phyloP scores from a whole-genome alignment of 1,140 invertebrate genomes.

The Stenopsyche tienmushanensis region DNA sequence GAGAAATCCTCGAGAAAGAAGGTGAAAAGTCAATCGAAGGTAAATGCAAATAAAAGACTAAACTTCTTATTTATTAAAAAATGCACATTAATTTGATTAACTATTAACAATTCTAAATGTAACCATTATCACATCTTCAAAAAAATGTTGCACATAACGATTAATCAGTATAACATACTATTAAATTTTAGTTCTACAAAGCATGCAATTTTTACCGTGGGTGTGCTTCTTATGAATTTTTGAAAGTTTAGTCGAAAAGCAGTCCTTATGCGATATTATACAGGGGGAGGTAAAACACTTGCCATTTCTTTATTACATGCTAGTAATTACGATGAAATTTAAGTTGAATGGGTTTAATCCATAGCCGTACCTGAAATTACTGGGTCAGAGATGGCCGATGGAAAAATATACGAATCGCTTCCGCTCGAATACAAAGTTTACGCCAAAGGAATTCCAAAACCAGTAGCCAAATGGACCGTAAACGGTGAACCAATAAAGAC shows the following conservation, averaged over 20 bases:
- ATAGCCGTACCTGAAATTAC: constrained; percentile 73
- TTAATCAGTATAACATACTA: too few species aligned
- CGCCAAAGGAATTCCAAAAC: constrained; percentile 71
- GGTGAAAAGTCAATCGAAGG: constrained; percentile 55
- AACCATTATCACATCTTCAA: too few species aligned
- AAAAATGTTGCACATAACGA: too few species aligned
- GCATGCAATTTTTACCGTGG: too few species aligned
- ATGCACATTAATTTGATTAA: too few species aligned
- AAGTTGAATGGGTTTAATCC: constrained; percentile 19
- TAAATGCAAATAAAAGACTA: constrained; percentile 11
- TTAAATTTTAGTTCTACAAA: too few species aligned
- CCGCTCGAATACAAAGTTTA: constrained; percentile 70
- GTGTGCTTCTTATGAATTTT: too few species aligned
- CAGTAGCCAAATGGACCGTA: constrained; percentile 75
- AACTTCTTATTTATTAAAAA: constrained; percentile 3
- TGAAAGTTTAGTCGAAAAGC: not conserved
- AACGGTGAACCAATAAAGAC: constrained; percentile 66
- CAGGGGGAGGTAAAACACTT: too few species aligned
- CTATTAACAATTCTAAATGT: too few species aligned
- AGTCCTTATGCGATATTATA: too few species aligned
- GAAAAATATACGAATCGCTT: constrained; percentile 73
- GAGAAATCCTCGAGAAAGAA: constrained; percentile 67
- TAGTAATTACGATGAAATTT: too few species aligned
- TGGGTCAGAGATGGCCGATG: constrained; percentile 71
- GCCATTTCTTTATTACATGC: too few species aligned